phyloP scores from a whole-genome alignment of 2,797 vertebrate species.

The Meriones psammophilus region DNA sequence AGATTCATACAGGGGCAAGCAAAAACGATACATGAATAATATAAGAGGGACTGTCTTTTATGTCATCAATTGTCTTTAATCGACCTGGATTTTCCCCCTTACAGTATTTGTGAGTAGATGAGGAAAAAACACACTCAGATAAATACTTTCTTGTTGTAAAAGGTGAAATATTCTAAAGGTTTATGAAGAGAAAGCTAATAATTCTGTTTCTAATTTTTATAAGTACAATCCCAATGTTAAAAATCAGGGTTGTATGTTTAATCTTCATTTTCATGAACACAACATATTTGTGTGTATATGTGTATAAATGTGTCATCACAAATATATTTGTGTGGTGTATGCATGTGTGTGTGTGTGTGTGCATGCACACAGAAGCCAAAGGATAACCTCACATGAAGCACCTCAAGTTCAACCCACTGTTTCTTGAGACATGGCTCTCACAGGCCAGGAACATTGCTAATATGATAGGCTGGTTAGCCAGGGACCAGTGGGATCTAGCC shows the following conservation, averaged over 20 bases:
- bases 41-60: slow-evolving; percentile 13
- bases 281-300: background rate
- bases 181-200: slow-evolving; percentile 33
- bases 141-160: slow-evolving; percentile 25
- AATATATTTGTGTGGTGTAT: background rate
- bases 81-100: slow-evolving; percentile 11
- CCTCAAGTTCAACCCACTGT: background rate
- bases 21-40: slow-evolving; percentile 36
- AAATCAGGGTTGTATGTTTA: background rate
- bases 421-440: background rate
- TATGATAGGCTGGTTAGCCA: background rate
- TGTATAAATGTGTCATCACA: background rate
- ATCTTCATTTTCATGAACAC: background rate
- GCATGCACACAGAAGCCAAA: background rate
- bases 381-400: no score
- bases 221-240: slow-evolving; percentile 18
- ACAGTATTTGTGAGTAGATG: slow-evolving; percentile 30
- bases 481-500: background rate
- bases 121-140: background rate
- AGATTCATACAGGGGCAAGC: background rate
- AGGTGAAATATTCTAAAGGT: slow-evolving; percentile 12
- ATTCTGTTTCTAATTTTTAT: slow-evolving; percentile 37
- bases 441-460: background rate
- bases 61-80: slow-evolving; percentile 37
- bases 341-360: no score